These are phyloP conservation scores for Porites rus DNA, from an alignment of 92 coral and sea anemone species.

Conservation along the genomic window DNA sequence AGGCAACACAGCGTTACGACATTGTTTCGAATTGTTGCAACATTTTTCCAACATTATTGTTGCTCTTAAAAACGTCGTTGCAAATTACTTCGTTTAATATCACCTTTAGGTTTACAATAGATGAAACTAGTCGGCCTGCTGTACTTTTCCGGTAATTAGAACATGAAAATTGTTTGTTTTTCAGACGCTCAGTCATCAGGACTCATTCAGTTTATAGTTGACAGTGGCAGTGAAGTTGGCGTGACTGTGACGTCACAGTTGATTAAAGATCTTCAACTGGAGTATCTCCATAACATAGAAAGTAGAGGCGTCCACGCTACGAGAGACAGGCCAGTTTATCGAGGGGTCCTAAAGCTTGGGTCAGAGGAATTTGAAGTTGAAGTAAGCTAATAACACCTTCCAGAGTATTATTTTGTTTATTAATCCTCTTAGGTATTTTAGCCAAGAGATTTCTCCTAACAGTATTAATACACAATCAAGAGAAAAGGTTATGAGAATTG, in stretches of 20 bases:
- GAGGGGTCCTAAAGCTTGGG: conserved; percentile 68
- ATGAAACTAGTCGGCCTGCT: too few relatives aligned
- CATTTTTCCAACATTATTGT: too few relatives aligned
- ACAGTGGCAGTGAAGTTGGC: conserved; percentile 87
- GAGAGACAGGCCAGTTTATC: conserved; percentile 59
- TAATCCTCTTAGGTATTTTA: too few relatives aligned
- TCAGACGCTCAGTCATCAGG: conserved; percentile 54
- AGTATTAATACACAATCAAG: too few relatives aligned
- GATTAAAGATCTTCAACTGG: conserved; percentile 35
- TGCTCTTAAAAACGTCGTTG: too few relatives aligned
- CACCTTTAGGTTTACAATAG: too few relatives aligned
- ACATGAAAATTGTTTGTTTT: background rate
- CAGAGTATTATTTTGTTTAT: background rate
- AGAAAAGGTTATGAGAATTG: too few relatives aligned
- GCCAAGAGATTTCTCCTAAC: too few relatives aligned
- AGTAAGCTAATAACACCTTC: conserved; percentile 43
- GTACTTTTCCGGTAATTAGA: too few relatives aligned
- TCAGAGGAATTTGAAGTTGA: conserved; percentile 72
- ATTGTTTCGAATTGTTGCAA: too few relatives aligned
- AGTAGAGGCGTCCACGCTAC: conserved; percentile 81
- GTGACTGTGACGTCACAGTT: conserved; percentile 65
- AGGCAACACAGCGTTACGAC: too few relatives aligned
- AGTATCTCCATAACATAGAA: conserved; percentile 45
- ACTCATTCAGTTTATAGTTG: conserved; percentile 68
- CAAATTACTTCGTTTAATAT: too few relatives aligned